phyloP scores from a whole-genome alignment of 1,140 invertebrate species.

The Acromyrmex heyeri region DNA sequence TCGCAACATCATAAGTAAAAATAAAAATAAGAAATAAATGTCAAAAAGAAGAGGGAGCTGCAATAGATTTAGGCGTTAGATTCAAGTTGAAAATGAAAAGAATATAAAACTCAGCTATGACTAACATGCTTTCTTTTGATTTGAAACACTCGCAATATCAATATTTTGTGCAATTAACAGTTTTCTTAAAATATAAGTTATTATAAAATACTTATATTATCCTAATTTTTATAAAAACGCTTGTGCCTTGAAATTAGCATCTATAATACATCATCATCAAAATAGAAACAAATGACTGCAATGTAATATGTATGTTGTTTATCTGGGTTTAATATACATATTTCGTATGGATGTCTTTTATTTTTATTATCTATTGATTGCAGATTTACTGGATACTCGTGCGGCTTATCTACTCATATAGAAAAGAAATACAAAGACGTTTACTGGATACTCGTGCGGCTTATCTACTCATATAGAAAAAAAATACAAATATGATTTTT shows the following conservation, averaged over 20 bases:
- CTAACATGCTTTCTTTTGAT: neutral
- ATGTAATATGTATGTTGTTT: no score
- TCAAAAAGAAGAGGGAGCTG: neutral
- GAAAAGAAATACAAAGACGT: no score
- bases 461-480: no score
- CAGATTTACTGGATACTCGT: no score
- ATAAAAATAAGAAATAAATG: constrained; percentile 19
- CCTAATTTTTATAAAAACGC: neutral
- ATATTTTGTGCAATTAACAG: constrained; percentile 5
- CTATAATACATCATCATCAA: neutral
- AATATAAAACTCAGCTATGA: neutral
- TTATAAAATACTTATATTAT: neutral
- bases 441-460: no score
- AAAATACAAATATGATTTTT: no score
- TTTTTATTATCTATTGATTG: no score
- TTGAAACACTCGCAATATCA: neutral
- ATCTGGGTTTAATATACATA: no score
- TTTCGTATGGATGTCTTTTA: no score
- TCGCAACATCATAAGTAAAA: constrained; percentile 6
- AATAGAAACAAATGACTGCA: neutral
- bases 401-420: no score
- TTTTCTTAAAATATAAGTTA: constrained; percentile 8
- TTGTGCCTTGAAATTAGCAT: neutral
- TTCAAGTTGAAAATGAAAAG: constrained; percentile 28
- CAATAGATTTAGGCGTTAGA: neutral